Conservation (phyloP, 2,113 vertebrate species). For the Okapia johnstoni region DNA sequence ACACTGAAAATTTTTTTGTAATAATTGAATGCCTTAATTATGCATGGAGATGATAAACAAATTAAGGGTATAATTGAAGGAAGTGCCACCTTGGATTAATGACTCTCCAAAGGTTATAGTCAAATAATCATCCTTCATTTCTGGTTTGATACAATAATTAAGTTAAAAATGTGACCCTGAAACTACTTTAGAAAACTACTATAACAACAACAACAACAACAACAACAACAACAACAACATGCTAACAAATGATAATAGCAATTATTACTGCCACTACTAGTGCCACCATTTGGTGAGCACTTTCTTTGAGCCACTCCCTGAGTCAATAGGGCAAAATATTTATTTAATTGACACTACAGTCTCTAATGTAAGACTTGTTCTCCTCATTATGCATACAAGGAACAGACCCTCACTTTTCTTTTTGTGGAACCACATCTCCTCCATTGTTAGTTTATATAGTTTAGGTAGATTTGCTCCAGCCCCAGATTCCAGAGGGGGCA, state of each 20-base stretch:
- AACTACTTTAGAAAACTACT: conserved; percentile 4
- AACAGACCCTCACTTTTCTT: background rate
- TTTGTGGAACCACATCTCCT: background rate
- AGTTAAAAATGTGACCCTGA: conserved; percentile 25
- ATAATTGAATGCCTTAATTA: conserved; percentile 34
- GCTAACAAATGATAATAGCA: conserved; percentile 14
- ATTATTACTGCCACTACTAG: background rate
- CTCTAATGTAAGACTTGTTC: background rate
- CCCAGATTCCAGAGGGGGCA: background rate
- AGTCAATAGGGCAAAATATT: background rate
- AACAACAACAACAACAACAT: background rate
- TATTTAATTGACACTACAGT: background rate
- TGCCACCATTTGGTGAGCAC: background rate
- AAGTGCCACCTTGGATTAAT: conserved; percentile 13
- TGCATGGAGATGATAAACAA: conserved; percentile 34
- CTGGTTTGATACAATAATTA: conserved; percentile 39
- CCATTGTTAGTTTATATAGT: background rate
- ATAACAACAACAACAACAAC: background rate
- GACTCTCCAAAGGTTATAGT: conserved; percentile 46
- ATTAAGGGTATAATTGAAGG: conserved; percentile 47
- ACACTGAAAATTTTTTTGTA: conserved; percentile 17
- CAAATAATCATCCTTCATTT: conserved; percentile 50
- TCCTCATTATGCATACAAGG: background rate
- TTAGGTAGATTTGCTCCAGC: background rate
- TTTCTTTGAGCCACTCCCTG: background rate